Base-by-base conservation (phyloP, 2,888 invertebrate species). In the Drosophila kambysellisi region DNA sequence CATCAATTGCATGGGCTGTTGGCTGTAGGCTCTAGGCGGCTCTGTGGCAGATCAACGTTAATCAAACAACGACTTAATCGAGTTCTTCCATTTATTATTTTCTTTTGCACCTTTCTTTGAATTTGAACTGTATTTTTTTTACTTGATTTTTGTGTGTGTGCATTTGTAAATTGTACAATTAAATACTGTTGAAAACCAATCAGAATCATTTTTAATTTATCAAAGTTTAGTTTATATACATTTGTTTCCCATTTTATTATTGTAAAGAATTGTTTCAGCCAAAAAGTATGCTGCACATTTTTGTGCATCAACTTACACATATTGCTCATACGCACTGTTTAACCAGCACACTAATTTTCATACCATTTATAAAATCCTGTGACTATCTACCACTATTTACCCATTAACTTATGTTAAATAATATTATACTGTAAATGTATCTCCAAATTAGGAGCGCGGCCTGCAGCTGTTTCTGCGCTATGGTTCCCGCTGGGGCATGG, bases 401-500 rank as follows among this genome's bases (percentile, higher is more conserved):
- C 7, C 12, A 12, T 17, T 20, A 7, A 17, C 54, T 62, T 57
- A 60, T 67, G 57, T 17, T 20, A 15, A 54, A 51, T 51, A 62
- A 59, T 61, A 62, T 35, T 20, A 12, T 5, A 29, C 17, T n/a
- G n/a, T 62, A 52, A 46, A 37, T 59, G 46, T 59, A 58, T 76
- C 53, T 74, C 80, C 48, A 79, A 66, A 37, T n/a, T 74, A 97
- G 97, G 97, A 97, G 94, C 95, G 97, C 92, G 97, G 97, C 87
- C 95, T 95, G 90, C 95, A 97, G 93, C 94, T 98, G 91, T 96
- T 96, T 93, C 94, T 97, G 91, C 96, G 98, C 87, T 98, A 98
- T 93, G 95, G 95, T 74, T 96, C 96, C 79, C 96, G 98, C 68
- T 98, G 98, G 98, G 97, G 96, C 81, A 96, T 96, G 90, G 95